phyloP scores from a whole-genome alignment of 2,888 invertebrate genomes.

The Chydorus sphaericus region DNA sequence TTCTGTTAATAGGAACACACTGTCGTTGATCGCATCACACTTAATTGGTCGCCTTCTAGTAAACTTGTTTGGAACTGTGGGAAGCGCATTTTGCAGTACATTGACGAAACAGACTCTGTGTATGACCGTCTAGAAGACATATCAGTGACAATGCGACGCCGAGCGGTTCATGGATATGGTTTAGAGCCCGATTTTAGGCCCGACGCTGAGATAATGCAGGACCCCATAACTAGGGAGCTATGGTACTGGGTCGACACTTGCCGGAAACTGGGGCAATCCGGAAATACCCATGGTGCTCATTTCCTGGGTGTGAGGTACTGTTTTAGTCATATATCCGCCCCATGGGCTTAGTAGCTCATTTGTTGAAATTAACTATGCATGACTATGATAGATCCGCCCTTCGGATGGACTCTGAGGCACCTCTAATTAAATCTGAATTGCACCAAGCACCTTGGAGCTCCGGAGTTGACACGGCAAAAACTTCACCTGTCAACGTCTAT shows the following conservation, averaged over 20 bases:
- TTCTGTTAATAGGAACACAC: conserved; percentile 43
- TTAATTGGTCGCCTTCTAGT: conserved; percentile 61
- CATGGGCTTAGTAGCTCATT: neutral
- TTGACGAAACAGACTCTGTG: conserved; percentile 37
- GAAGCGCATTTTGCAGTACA: conserved; percentile 44
- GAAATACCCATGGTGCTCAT: conserved; percentile 34
- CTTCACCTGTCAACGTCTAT: conserved; percentile 38
- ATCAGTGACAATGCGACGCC: conserved; percentile 50
- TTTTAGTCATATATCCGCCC: neutral
- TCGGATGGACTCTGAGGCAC: conserved; percentile 35
- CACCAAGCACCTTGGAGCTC: conserved; percentile 44
- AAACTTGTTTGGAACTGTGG: conserved; percentile 62
- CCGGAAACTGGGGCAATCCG: conserved; percentile 47
- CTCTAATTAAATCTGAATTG: conserved; percentile 42
- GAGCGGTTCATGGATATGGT: conserved; percentile 61
- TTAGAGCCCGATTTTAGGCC: conserved; percentile 27
- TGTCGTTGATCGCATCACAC: conserved; percentile 64
- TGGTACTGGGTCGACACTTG: conserved; percentile 72
- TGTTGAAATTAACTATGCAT: too few relatives aligned
- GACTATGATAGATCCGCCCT: conserved; percentile 34
- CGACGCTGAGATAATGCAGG: conserved; percentile 54
- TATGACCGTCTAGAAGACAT: conserved; percentile 48
- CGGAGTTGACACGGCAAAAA: conserved; percentile 43
- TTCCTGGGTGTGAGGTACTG: conserved; percentile 41
- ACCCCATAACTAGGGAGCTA: conserved; percentile 54